These are phyloP conservation scores for Ectemnius cavifrons DNA, from an alignment of 2,888 invertebrate species.

Conservation along the genomic window DNA sequence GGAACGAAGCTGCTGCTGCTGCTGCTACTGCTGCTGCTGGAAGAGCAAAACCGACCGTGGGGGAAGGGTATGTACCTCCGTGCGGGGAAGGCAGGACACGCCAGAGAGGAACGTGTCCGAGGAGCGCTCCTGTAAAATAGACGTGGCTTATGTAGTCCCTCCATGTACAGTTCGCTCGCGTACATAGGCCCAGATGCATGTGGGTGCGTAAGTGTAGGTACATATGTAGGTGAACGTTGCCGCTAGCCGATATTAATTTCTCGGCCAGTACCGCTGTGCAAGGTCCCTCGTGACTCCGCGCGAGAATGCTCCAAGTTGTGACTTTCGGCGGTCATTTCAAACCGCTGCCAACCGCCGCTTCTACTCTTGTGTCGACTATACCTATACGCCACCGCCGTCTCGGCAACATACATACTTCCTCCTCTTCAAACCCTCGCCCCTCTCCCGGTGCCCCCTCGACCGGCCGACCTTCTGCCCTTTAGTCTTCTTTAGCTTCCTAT, in stretches of 20 bases:
- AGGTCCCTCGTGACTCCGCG: slow-evolving; percentile 54
- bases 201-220: slow-evolving; percentile 15
- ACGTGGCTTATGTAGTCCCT: slow-evolving; percentile 7
- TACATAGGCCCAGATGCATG: neutral
- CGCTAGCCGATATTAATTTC: slow-evolving; percentile 74
- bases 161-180: slow-evolving; percentile 4
- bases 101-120: slow-evolving; percentile 72
- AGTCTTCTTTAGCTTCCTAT: slow-evolving; percentile 32
- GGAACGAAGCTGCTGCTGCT: slow-evolving; percentile 17
- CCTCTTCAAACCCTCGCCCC: slow-evolving; percentile 22
- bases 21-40: neutral
- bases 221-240: slow-evolving; percentile 55
- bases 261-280: slow-evolving; percentile 58
- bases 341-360: slow-evolving; percentile 38
- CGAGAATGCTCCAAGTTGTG: slow-evolving; percentile 57
- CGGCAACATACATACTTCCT: neutral
- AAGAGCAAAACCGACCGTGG: slow-evolving; percentile 12
- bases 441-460: neutral
- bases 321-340: slow-evolving; percentile 64
- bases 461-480: slow-evolving; percentile 17
- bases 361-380: slow-evolving; percentile 18
- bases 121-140: slow-evolving; percentile 51
- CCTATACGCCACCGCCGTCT: slow-evolving; percentile 2
- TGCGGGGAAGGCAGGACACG: slow-evolving; percentile 69
- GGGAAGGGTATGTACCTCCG: slow-evolving; percentile 53